Base-by-base conservation (phyloP, 2,888 invertebrate species). In the Junonia oenone region DNA sequence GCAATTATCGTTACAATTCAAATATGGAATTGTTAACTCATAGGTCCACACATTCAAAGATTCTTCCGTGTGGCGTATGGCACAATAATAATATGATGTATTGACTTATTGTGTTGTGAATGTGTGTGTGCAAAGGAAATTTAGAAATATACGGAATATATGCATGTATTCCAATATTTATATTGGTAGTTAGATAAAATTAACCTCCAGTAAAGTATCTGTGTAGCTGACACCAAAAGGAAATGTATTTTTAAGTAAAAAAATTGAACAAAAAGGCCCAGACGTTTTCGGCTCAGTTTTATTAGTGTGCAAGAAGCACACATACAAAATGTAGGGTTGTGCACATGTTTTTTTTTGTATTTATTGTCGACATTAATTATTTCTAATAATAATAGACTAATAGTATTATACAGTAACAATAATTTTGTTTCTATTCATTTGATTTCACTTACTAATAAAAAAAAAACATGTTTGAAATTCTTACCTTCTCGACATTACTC, bases 291-390 rank as follows among this genome's bases (percentile, higher is more conserved):
- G 49, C 38, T 22, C 22, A 26, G 9, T 1, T 26, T 8, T 14
- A 2, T 13, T 40, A 56, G 45, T 51, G 40, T 19, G 56, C 57
- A 59, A n/a, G 59, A 56, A 63, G 62, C 53, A 45, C 40, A 58
- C 53, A 45, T 19, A 9, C 17, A 55, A 19, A 50, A 33, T n/a
- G 22, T 53, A 35, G 55, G 11, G 49, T 5, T 27, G 35, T 6
- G 0, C 9, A 3, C 3, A 11, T 4, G 2, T 33, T n/a, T 11
- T 33, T n/a, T n/a, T n/a, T n/a, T n/a, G n/a, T n/a, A n/a, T n/a
- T n/a, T n/a, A n/a, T n/a, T n/a, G n/a, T n/a, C n/a, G n/a, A n/a
- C n/a, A n/a, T n/a, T n/a, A n/a, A n/a, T n/a, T n/a, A n/a, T n/a
- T n/a, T n/a, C n/a, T n/a, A n/a, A n/a, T n/a, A n/a, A n/a, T n/a